Percentiles rank a stretch among this genome's conserved stretches.
phyloP scores from a whole-genome alignment of 2,797 vertebrate genomes.

The Urophycis tenuis region DNA sequence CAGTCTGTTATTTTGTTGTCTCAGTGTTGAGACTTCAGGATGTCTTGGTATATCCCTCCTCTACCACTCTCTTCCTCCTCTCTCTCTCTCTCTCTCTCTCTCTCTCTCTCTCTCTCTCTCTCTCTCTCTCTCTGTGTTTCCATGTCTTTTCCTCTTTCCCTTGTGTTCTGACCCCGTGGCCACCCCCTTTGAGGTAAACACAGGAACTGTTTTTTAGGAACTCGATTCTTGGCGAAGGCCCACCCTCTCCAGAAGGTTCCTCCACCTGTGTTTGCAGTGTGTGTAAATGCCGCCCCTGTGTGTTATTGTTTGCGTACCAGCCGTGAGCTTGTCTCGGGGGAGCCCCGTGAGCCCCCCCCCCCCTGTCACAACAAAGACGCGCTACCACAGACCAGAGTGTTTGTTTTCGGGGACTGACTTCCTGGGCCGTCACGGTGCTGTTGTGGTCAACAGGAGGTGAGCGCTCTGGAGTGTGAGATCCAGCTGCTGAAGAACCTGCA shows the following conservation, averaged over 20 bases:
- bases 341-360: not conserved
- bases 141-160: conserved; percentile 12
- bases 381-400: not conserved
- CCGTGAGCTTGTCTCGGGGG: not conserved
- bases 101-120: conserved; percentile 10
- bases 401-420: not conserved
- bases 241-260: conserved; percentile 1
- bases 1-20: conserved; percentile 32
- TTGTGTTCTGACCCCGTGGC: conserved; percentile 22
- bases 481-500: conserved; percentile 96
- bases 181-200: conserved; percentile 51
- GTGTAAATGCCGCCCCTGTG: not conserved
- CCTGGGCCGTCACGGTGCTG: not conserved
- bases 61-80: not conserved
- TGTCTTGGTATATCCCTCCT: conserved; percentile 12
- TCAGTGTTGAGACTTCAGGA: conserved; percentile 24
- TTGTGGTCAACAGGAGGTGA: conserved; percentile 78
- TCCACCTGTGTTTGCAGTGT: not conserved
- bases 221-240: conserved; percentile 20
- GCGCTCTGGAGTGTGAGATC: conserved; percentile 96
- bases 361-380: not conserved
- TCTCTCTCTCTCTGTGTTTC: conserved; percentile 1
- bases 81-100: conserved; percentile 10
- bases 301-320: not conserved
- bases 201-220: conserved; percentile 49